Percentiles rank a stretch among this genome's conserved stretches.
Evolutionary conservation across 92 coral and sea anemone genomes (phyloP).

Genomic region (Plumapathes pennacea): DNA sequence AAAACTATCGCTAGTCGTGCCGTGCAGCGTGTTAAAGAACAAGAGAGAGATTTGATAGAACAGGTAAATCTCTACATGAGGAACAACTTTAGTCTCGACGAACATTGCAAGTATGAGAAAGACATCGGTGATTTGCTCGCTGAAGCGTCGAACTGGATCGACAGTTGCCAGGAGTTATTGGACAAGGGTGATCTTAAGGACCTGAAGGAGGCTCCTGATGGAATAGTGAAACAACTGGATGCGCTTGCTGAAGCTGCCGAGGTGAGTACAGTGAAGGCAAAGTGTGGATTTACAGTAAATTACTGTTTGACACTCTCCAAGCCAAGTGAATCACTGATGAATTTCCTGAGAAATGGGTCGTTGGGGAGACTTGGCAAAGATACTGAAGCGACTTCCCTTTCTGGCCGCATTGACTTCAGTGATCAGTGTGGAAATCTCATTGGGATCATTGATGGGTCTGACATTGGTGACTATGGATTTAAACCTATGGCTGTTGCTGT

Average conservation of each 20-base stretch:
- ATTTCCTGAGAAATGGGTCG: no score
- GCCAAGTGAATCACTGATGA: no score
- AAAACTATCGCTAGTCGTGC: conserved; percentile 6
- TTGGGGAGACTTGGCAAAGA: no score
- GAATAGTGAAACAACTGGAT: conserved; percentile 16
- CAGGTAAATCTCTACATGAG: conserved; percentile 13
- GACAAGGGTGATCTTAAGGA: conserved; percentile 28
- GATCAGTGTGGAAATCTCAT: no score
- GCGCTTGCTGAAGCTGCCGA: neutral
- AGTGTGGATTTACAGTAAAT: conserved; percentile 21
- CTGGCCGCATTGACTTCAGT: no score
- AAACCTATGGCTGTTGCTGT: conserved; percentile 20
- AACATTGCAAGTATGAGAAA: conserved; percentile 5
- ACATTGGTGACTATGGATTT: conserved; percentile 4
- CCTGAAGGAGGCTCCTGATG: conserved; percentile 27
- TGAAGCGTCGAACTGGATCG: conserved; percentile 22
- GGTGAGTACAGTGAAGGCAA: neutral
- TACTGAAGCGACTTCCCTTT: no score
- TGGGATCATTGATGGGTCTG: conserved; percentile 5
- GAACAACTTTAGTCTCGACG: conserved; percentile 3
- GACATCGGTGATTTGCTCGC: conserved; percentile 8
- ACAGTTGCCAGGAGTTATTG: conserved; percentile 15
- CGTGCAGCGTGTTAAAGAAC: conserved; percentile 14
- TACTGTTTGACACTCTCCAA: no score
- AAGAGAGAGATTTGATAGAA: conserved; percentile 15